phyloP scores from a whole-genome alignment of 1,140 invertebrate species.

The Sitodiplosis mosellana region DNA sequence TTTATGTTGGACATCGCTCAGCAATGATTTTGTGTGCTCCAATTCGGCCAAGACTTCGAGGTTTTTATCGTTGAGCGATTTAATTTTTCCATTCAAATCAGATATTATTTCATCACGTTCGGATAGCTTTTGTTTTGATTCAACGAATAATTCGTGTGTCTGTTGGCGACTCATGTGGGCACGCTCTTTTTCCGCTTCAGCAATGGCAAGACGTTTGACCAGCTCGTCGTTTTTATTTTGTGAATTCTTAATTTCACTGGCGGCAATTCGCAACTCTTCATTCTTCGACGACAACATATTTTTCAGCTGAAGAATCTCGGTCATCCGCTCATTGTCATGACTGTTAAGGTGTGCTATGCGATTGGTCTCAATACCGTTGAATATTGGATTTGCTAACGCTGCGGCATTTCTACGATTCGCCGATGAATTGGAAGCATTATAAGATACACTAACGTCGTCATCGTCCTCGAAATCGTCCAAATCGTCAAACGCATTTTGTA shows the following conservation, averaged over 20 bases:
- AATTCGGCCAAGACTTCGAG: slow-evolving; percentile 13
- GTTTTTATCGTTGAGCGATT: slow-evolving; percentile 14
- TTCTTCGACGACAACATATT: slow-evolving; percentile 10
- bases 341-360: not conserved
- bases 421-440: not conserved
- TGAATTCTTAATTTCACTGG: slow-evolving; percentile 10
- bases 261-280: not conserved
- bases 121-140: slow-evolving; percentile 18
- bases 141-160: slow-evolving; percentile 31
- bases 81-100: slow-evolving; percentile 18
- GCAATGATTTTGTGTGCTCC: slow-evolving; percentile 13
- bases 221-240: slow-evolving; percentile 20
- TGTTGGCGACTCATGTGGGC: slow-evolving; percentile 29
- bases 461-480: slow-evolving; percentile 32
- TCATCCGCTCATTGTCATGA: not conserved
- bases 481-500: slow-evolving; percentile 36
- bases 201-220: slow-evolving; percentile 26
- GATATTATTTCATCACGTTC: slow-evolving; percentile 16
- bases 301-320: not conserved
- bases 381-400: not conserved
- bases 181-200: slow-evolving; percentile 30
- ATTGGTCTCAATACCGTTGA: not conserved
- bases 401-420: not conserved
- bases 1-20: slow-evolving; percentile 17
- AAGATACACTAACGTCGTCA: not conserved